Conservation (phyloP, 2,797 vertebrate species). For the Hemitrygon akajei region DNA sequence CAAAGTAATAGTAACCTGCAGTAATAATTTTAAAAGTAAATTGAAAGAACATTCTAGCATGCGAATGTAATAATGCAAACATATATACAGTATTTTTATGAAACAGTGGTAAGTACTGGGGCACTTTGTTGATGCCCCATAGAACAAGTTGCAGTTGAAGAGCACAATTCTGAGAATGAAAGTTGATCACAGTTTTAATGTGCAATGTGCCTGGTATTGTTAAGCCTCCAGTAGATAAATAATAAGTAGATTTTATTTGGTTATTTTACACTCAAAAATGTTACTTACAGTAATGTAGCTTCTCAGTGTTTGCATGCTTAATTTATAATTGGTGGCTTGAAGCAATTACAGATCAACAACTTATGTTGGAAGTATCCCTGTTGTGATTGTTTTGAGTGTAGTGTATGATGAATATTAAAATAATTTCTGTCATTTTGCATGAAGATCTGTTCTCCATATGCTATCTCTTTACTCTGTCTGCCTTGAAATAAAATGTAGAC, state of each 20-base stretch:
- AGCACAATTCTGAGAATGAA: neutral
- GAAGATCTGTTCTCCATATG: neutral
- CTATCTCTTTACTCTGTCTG: neutral
- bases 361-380: neutral
- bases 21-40: neutral
- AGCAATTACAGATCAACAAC: neutral
- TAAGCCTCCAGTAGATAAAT: neutral
- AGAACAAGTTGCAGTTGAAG: constrained; percentile 10
- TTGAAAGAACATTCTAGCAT: neutral
- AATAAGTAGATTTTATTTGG: neutral
- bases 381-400: neutral
- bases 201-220: neutral
- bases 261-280: neutral
- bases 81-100: no score
- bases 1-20: neutral
- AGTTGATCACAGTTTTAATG: neutral
- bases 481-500: neutral
- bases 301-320: neutral
- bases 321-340: neutral
- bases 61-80: neutral
- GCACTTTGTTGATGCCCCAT: neutral
- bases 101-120: neutral
- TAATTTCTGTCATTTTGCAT: neutral
- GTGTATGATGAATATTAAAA: neutral
- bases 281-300: neutral